Evolutionary conservation across 1,140 invertebrate genomes (phyloP).

Genomic region (Formica exsecta): DNA sequence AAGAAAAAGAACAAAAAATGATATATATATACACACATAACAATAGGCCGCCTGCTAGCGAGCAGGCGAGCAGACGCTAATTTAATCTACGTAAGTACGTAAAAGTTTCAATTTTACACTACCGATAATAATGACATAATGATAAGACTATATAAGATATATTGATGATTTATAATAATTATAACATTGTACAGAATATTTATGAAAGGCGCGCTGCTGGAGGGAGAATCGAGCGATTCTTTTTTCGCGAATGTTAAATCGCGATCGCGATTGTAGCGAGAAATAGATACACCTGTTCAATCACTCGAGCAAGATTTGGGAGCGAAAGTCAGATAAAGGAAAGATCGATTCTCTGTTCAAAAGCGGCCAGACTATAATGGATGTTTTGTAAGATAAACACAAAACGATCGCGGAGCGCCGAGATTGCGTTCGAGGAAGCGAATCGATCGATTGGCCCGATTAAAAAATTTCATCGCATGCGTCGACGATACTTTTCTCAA

Average conservation of each 20-base stretch:
- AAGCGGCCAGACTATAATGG: conserved; percentile 84
- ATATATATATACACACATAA: conserved; percentile 81
- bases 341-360: conserved; percentile 69
- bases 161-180: conserved; percentile 86
- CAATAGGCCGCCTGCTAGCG: conserved; percentile 73
- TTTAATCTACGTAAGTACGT: conserved; percentile 85
- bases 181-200: conserved; percentile 87
- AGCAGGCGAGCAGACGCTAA: conserved; percentile 79
- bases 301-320: conserved; percentile 35
- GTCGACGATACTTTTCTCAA: conserved; percentile 69
- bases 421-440: conserved; percentile 66
- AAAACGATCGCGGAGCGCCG: conserved; percentile 66
- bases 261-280: conserved; percentile 29
- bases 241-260: conserved; percentile 53
- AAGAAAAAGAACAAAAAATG: conserved; percentile 79
- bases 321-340: neutral
- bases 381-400: conserved; percentile 85
- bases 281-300: conserved; percentile 33
- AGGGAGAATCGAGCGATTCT: conserved; percentile 75
- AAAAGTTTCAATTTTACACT: conserved; percentile 87
- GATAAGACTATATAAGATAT: conserved; percentile 85
- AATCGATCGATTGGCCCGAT: conserved; percentile 68
- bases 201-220: conserved; percentile 85
- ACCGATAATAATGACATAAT: conserved; percentile 86
- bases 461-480: conserved; percentile 45